A percentile compares a stretch with the other conserved stretches of the same genome.
phyloP scores from a whole-genome alignment of 2,888 invertebrate genomes.

The Tetramorium bicarinatum region DNA sequence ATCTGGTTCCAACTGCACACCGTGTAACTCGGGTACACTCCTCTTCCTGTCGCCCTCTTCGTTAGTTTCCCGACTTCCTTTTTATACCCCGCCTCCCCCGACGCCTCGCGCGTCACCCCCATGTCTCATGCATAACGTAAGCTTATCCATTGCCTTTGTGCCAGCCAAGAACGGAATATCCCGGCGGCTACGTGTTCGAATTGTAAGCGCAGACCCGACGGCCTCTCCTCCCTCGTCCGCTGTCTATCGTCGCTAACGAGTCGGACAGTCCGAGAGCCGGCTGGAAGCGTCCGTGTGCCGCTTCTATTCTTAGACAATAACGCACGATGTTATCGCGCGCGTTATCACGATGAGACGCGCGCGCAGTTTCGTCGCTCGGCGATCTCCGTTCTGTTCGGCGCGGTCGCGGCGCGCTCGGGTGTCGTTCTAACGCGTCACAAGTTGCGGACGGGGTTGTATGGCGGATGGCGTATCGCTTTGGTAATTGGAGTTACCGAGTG shows the following conservation, averaged over 20 bases:
- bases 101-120: background rate
- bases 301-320: conserved; percentile 53
- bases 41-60: conserved; percentile 54
- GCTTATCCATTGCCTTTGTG: conserved; percentile 51
- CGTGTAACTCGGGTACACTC: conserved; percentile 48
- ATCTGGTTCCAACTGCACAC: conserved; percentile 69
- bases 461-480: conserved; percentile 42
- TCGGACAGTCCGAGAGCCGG: conserved; percentile 78
- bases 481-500: conserved; percentile 36
- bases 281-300: conserved; percentile 51
- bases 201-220: conserved; percentile 16
- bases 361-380: background rate
- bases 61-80: conserved; percentile 34
- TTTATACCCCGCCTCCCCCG: background rate
- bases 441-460: conserved; percentile 9
- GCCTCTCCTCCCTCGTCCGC: conserved; percentile 27
- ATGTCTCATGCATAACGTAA: conserved; percentile 44
- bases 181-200: conserved; percentile 4
- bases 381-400: background rate
- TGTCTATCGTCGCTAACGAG: conserved; percentile 79
- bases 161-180: conserved; percentile 43
- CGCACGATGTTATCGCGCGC: conserved; percentile 29
- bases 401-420: background rate
- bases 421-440: background rate
- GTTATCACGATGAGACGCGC: conserved; percentile 48